Evolutionary conservation across 1,140 invertebrate species (phyloP), one percentile per base, ranked within the genome.

Genomic region (Potamilus streckersoni): DNA sequence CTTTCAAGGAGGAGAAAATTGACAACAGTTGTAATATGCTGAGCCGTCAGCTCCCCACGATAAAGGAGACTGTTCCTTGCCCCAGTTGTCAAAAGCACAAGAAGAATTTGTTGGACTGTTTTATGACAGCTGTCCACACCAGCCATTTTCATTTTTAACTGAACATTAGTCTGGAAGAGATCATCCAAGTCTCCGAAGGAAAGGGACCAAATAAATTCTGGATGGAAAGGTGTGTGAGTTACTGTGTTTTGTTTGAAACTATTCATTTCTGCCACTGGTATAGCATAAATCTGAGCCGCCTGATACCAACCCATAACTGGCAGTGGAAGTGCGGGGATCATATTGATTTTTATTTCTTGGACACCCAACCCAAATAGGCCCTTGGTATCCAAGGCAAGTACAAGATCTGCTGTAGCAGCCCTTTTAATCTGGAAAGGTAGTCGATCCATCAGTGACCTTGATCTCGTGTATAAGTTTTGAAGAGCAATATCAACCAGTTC

Each of bases 1-100:
- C 84, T 85, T 58, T 87, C 86, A 20, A 84, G 64, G 13, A 87
- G 72, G 15, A 86, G 75, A 68, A 84, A 86, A 70, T 71, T 80
- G 20, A 85, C 19, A 31, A 86, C 74, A n/a, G 82, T 83, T 59
- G 82, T 76, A 23, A 86, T 67, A 49, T 84, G 76, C n/a, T 74
- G 76, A 2, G 79, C 63, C 13, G 73, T 73, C 31, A 86, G 69
- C 63, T 84, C 80, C 13, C 83, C 84, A 61, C 80, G 78, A 62
- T 82, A 81, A 4, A 86, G 71, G 13, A 86, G 73, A 23, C 64
- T 80, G 61, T 79, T 82, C 60, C 80, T 73, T 11, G 59, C 73
- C 13, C 79, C 71, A 11, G 67, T 64, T 49, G 83, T 80, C 70
- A 87, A 83, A n/a, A 86, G 56, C 27, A 79, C 78, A 69, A 84